Conservation (phyloP, 2,888 invertebrate genomes). For the Oeneis ivallda region DNA sequence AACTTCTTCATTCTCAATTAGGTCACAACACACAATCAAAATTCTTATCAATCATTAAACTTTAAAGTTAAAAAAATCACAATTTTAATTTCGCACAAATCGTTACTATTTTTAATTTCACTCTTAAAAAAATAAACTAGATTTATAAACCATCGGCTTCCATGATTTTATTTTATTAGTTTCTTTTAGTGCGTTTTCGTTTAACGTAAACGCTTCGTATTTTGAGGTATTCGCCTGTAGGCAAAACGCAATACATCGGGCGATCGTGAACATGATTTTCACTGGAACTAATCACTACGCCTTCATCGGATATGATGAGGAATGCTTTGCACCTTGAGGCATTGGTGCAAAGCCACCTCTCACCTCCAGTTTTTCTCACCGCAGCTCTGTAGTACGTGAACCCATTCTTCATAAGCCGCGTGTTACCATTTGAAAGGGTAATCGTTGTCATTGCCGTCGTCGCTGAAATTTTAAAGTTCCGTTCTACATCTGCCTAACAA, state of each 20-base stretch:
- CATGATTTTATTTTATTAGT: neutral
- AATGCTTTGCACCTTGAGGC: neutral
- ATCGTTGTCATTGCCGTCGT: neutral
- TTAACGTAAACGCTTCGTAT: neutral
- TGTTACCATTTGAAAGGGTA: neutral
- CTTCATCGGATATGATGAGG: neutral
- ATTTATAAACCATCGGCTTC: no score
- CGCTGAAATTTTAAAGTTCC: neutral
- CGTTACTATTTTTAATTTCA: no score
- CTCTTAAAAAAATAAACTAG: no score
- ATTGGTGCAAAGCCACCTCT: conserved; percentile 8
- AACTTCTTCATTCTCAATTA: neutral
- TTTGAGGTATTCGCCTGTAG: conserved; percentile 4
- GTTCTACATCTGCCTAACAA: conserved; percentile 1
- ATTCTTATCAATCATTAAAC: neutral
- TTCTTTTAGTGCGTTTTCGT: neutral
- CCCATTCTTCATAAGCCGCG: neutral
- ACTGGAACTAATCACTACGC: neutral
- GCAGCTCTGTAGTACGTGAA: conserved; percentile 2
- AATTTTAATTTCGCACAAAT: no score
- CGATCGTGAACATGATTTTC: neutral
- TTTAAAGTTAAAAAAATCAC: neutral
- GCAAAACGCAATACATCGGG: conserved; percentile 2
- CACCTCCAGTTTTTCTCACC: neutral
- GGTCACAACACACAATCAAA: neutral